Conservation (phyloP, 2,797 vertebrate genomes). For the Takifugu rubripes region DNA sequence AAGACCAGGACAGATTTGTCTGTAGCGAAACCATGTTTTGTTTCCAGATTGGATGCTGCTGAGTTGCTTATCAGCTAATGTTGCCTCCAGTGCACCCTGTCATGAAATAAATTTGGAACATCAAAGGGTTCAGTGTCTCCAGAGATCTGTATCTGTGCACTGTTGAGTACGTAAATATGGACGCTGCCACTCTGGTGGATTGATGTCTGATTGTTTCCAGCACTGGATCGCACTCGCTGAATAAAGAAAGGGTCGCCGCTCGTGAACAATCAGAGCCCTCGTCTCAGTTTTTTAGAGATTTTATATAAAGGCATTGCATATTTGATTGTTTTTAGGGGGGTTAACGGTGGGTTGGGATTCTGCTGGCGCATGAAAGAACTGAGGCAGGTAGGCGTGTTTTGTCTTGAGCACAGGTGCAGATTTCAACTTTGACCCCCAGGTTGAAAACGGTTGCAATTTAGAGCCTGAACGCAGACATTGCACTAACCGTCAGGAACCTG, state of each 20-base stretch:
- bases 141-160: conserved; percentile 14
- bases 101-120: not conserved
- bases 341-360: not conserved
- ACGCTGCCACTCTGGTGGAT: conserved; percentile 57
- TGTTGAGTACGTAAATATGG: conserved; percentile 23
- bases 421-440: conserved; percentile 69
- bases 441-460: conserved; percentile 35
- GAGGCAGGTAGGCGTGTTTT: conserved; percentile 62
- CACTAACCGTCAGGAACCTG: not conserved
- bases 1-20: conserved; percentile 11
- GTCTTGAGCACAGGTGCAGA: conserved; percentile 76
- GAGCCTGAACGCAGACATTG: conserved; percentile 4
- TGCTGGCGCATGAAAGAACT: not conserved
- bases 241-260: conserved; percentile 58
- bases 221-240: conserved; percentile 64
- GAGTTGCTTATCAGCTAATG: conserved; percentile 2
- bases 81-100: conserved; percentile 15
- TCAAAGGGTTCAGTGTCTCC: conserved; percentile 9
- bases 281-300: too few relatives aligned
- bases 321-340: not conserved
- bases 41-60: not conserved
- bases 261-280: conserved; percentile 16
- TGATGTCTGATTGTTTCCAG: conserved; percentile 58
- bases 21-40: not conserved
- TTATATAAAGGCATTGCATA: too few relatives aligned